Evolutionary conservation across 2,888 invertebrate species (phyloP).

Genomic region (Cabera pusaria): DNA sequence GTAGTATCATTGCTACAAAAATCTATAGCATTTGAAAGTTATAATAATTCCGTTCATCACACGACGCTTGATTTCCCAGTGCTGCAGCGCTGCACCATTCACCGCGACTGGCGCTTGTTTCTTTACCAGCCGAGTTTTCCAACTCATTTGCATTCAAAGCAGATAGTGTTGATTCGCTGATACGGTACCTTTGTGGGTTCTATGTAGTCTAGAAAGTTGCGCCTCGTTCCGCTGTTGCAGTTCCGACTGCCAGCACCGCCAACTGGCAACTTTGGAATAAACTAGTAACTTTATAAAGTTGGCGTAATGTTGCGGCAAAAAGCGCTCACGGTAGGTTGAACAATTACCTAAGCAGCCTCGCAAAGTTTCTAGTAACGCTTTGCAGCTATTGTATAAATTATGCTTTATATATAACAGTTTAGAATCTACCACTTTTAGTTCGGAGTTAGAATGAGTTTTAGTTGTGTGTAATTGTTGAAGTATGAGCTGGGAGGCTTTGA

Average conservation of each 20-base stretch:
- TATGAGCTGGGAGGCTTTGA: no score
- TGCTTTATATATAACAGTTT: slow-evolving; percentile 24
- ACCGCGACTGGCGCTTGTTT: slow-evolving; percentile 67
- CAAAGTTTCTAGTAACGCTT: slow-evolving; percentile 60
- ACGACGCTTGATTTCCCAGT: slow-evolving; percentile 7
- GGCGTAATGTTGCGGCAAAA: slow-evolving; percentile 78
- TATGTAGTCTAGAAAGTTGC: slow-evolving; percentile 72
- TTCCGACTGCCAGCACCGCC: slow-evolving; percentile 52
- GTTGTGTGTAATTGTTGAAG: no score
- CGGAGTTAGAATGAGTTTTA: slow-evolving; percentile 10
- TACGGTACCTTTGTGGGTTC: slow-evolving; percentile 77
- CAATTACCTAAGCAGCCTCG: slow-evolving; percentile 78
- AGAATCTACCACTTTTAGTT: slow-evolving; percentile 16
- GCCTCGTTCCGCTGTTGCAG: slow-evolving; percentile 54
- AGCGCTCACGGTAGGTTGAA: slow-evolving; percentile 79
- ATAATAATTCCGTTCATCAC: no score
- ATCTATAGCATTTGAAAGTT: no score
- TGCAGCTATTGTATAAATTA: slow-evolving; percentile 40
- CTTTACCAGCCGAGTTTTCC: slow-evolving; percentile 77
- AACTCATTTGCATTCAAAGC: slow-evolving; percentile 83
- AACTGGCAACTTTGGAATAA: slow-evolving; percentile 25
- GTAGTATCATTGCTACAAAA: no score
- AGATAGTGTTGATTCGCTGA: slow-evolving; percentile 78
- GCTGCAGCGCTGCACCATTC: slow-evolving; percentile 40
- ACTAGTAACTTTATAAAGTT: slow-evolving; percentile 66